Evolutionary conservation across 1,140 invertebrate genomes (phyloP), one percentile per base, ranked within the genome.

Genomic region (Achatina immaculata): DNA sequence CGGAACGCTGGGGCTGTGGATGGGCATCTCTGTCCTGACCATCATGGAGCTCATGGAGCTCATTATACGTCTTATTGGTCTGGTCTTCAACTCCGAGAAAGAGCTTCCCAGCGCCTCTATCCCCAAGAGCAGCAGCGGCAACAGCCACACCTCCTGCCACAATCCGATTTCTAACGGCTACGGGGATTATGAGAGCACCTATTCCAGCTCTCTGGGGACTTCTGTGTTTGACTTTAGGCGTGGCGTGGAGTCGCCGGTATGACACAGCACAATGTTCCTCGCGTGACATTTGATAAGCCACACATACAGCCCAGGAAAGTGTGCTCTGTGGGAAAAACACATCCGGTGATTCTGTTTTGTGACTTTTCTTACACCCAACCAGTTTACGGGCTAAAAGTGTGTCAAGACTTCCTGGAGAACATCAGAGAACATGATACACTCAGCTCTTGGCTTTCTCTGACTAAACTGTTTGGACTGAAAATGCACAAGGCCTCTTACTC

Each of bases 11-110:
- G 89, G 89, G 21, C 80, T 90, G 28, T 90, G 89, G 89, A 90
- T 90, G 87, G 89, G 89, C 7, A 89, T 90, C 68, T 90, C 89
- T 38, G 87, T 90, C 16, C 76, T 90, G 62, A 90, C 89, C 34
- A 88, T 90, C 42, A 89, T 89, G 87, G 89, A 90, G 78, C 75
- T 90, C 16, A 82, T 89, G 28, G 89, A 90, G 80, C 81, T 90
- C 1, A 55, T 89, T 34, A 83, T 87, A 0, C 83, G 88, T 48
- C 81, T 90, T 24, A n/a, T 87, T 42, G 81, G 86, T 62, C 73
- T 89, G n/a, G 42, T 89, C 7, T 88, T 88, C 73, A 86, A 89
- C 81, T 84, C 87, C 0, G 89, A 89, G 75, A 85, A 82, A 38
- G 85, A 85, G 42, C 58, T 84, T 34, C 85, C 82, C 24, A 76